Conservation (phyloP, 2,888 invertebrate species). For the Atrina japonica region DNA sequence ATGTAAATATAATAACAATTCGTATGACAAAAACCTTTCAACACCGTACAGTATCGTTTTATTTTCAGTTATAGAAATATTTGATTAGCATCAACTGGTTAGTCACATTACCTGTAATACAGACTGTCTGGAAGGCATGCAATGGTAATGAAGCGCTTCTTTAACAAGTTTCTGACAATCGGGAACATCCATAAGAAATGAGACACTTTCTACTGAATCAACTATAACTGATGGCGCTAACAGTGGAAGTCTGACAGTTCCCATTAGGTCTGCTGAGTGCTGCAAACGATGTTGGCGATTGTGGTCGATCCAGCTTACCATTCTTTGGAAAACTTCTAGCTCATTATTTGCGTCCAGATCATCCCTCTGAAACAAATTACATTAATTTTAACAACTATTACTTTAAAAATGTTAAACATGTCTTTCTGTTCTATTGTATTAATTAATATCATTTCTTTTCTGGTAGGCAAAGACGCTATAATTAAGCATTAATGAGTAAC, state of each 20-base stretch:
- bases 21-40: too few species aligned
- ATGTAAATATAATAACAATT: too few species aligned
- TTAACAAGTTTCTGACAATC: constrained; percentile 69
- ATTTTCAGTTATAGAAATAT: too few species aligned
- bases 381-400: neutral
- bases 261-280: constrained; percentile 56
- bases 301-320: constrained; percentile 62
- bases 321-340: constrained; percentile 61
- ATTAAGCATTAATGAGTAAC: too few species aligned
- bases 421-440: too few species aligned
- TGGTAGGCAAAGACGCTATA: too few species aligned
- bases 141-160: constrained; percentile 71
- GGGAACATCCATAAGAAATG: constrained; percentile 63
- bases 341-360: constrained; percentile 58
- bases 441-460: too few species aligned
- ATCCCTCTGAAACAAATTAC: constrained; percentile 42
- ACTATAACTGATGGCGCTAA: constrained; percentile 62
- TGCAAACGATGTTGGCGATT: constrained; percentile 52
- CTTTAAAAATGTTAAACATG: neutral
- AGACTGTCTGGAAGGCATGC: constrained; percentile 68
- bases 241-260: constrained; percentile 65
- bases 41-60: too few species aligned
- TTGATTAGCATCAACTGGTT: too few species aligned
- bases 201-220: constrained; percentile 66
- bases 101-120: constrained; percentile 60